Conservation (phyloP, 2,797 vertebrate genomes). For the Ambastaia sidthimunki region DNA sequence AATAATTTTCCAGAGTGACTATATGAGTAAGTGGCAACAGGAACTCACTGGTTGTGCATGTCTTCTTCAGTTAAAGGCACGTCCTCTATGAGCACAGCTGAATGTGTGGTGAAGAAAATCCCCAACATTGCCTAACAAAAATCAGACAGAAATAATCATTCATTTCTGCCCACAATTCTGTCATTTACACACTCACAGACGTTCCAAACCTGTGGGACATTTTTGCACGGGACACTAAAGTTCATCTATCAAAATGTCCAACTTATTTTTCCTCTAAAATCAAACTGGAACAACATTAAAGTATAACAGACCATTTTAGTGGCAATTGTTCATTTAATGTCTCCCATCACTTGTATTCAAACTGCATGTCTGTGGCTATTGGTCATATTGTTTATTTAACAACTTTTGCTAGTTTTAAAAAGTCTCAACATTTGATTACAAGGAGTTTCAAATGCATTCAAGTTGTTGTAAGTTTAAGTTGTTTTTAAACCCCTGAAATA, state of each 20-base stretch:
- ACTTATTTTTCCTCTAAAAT: background rate
- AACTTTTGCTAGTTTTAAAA: too few species aligned
- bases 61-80: constrained; percentile 76
- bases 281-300: background rate
- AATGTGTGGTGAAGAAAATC: constrained; percentile 85
- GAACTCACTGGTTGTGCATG: constrained; percentile 67
- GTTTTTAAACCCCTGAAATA: too few species aligned
- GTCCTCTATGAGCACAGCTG: constrained; percentile 85
- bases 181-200: background rate
- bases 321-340: background rate
- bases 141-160: constrained; percentile 5
- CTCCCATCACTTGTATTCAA: background rate
- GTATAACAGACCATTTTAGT: background rate
- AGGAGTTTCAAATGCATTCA: too few species aligned
- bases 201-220: background rate
- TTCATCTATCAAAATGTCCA: background rate
- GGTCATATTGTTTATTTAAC: too few species aligned
- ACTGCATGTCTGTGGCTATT: too few species aligned
- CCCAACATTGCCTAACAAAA: constrained; percentile 80
- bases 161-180: too few species aligned
- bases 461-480: too few species aligned
- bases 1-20: constrained; percentile 16
- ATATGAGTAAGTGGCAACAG: constrained; percentile 3
- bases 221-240: background rate
- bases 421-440: too few species aligned